phyloP scores from a whole-genome alignment of 2,888 invertebrate genomes.

The Drosophila robusta region DNA sequence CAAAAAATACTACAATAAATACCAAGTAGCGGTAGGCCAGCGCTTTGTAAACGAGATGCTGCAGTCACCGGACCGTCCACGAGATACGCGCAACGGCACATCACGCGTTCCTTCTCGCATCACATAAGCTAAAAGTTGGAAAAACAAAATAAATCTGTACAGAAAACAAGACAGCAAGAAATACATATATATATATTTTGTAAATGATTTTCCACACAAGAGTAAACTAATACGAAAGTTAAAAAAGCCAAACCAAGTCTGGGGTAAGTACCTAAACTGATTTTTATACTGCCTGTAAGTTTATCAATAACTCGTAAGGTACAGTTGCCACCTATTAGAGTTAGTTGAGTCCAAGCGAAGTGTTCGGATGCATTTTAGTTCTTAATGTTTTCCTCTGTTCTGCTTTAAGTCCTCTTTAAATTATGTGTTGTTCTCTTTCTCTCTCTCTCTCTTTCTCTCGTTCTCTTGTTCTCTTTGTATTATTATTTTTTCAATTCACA shows the following conservation, averaged over 20 bases:
- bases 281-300: conserved; percentile 34
- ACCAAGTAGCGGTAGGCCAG: conserved; percentile 84
- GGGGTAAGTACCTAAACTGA: conserved; percentile 55
- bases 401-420: conserved; percentile 52
- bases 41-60: conserved; percentile 85
- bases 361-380: conserved; percentile 28
- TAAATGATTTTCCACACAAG: conserved; percentile 63
- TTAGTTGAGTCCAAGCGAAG: conserved; percentile 23
- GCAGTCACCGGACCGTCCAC: conserved; percentile 84
- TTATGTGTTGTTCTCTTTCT: conserved; percentile 64
- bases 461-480: conserved; percentile 51
- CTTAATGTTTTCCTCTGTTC: conserved; percentile 28
- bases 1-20: conserved; percentile 31
- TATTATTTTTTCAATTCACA: conserved; percentile 67
- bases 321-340: conserved; percentile 46
- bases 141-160: conserved; percentile 44
- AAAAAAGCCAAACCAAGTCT: conserved; percentile 26
- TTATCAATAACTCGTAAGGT: conserved; percentile 48
- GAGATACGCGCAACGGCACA: conserved; percentile 83
- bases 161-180: conserved; percentile 32
- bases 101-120: conserved; percentile 74
- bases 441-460: conserved; percentile 30
- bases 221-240: conserved; percentile 26
- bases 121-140: conserved; percentile 78
- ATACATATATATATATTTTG: conserved; percentile 66